phyloP scores from a whole-genome alignment of 2,888 invertebrate genomes.

The Leucozona laternaria region DNA sequence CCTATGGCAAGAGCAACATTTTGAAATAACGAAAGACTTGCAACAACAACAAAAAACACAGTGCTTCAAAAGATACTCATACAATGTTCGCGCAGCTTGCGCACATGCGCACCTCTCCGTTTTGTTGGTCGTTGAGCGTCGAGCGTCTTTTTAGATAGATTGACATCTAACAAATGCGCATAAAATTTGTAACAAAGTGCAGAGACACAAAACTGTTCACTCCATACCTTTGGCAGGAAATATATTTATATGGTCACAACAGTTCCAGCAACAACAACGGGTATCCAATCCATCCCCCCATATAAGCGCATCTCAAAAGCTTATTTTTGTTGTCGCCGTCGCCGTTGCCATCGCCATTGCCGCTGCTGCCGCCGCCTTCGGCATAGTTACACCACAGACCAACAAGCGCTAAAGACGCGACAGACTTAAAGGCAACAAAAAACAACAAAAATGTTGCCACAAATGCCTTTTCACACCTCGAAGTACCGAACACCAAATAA shows the following conservation, averaged over 20 bases:
- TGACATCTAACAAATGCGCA: slow-evolving; percentile 76
- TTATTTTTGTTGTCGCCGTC: slow-evolving; percentile 48
- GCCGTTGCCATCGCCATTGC: slow-evolving; percentile 33
- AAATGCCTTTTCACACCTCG: slow-evolving; percentile 75
- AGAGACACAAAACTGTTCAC: slow-evolving; percentile 72
- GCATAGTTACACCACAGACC: slow-evolving; percentile 58
- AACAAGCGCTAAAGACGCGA: slow-evolving; percentile 29
- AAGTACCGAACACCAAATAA: slow-evolving; percentile 35
- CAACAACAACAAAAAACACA: neutral
- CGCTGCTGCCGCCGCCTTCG: slow-evolving; percentile 51
- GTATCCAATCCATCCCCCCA: slow-evolving; percentile 55
- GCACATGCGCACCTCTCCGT: slow-evolving; percentile 46
- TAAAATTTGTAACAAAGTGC: slow-evolving; percentile 76
- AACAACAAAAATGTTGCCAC: slow-evolving; percentile 65
- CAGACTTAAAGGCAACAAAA: slow-evolving; percentile 28
- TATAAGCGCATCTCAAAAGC: slow-evolving; percentile 72
- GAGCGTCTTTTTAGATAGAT: slow-evolving; percentile 46
- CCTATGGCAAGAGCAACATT: slow-evolving; percentile 49
- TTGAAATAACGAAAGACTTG: neutral
- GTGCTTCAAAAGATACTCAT: neutral
- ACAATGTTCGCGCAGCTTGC: neutral
- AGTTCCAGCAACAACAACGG: slow-evolving; percentile 43
- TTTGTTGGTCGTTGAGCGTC: slow-evolving; percentile 3
- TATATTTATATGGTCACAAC: slow-evolving; percentile 71
- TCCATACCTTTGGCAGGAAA: slow-evolving; percentile 51